These are phyloP conservation scores for Eriocheir sinensis DNA, from an alignment of 1,140 invertebrate species.

Conservation along the genomic window DNA sequence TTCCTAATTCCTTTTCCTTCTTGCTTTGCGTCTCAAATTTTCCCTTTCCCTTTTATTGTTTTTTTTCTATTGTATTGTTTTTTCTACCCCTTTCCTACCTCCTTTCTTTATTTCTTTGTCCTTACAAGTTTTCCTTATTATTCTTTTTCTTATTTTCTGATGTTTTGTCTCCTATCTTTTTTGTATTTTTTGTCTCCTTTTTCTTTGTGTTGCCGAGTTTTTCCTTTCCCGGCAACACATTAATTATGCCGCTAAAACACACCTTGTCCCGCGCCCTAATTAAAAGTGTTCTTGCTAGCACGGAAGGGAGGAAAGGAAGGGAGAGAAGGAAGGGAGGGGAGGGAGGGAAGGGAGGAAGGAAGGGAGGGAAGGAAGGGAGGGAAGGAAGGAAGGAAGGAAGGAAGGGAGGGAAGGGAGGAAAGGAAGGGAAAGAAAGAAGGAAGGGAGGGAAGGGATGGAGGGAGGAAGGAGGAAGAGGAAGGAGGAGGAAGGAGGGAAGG, in stretches of 20 bases:
- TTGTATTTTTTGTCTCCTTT: conserved; percentile 18
- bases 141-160: background rate
- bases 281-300: no score
- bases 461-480: no score
- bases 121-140: background rate
- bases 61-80: background rate
- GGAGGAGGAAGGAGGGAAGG: no score
- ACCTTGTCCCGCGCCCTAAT: no score
- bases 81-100: background rate
- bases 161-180: background rate
- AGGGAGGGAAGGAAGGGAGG: background rate
- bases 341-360: background rate
- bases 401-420: background rate
- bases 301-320: background rate
- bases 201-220: background rate
- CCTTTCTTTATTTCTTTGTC: background rate
- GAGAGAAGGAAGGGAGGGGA: background rate
- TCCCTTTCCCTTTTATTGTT: background rate
- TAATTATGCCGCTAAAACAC: no score
- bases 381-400: background rate
- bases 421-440: background rate
- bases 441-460: no score
- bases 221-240: no score
- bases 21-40: background rate
- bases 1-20: background rate